A percentile compares a stretch with the other conserved stretches of the same genome.
Evolutionary conservation across 2,797 vertebrate genomes (phyloP).

Genomic region (Microctenopoma stevenorrisi): DNA sequence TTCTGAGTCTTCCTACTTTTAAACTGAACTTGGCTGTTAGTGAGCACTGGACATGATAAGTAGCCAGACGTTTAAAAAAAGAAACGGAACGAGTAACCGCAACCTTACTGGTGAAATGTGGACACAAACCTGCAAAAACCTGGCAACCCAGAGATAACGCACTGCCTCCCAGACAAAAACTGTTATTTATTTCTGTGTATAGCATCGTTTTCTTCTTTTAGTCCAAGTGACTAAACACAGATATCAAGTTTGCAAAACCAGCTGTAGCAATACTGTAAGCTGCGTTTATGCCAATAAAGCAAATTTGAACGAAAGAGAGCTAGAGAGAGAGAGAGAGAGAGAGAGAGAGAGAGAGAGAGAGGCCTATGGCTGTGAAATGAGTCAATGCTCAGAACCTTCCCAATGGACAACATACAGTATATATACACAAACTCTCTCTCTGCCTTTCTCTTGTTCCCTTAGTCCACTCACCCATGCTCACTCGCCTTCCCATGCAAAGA

Average conservation of each 20-base stretch:
- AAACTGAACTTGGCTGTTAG: background rate
- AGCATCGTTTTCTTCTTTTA: background rate
- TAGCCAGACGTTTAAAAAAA: background rate
- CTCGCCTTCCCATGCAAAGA: conserved; percentile 71
- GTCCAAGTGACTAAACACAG: background rate
- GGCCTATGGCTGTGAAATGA: conserved; percentile 61
- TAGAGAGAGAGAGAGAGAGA: no score
- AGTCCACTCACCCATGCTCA: conserved; percentile 66
- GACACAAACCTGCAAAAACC: conserved; percentile 9
- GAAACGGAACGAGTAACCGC: background rate
- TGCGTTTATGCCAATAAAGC: conserved; percentile 30
- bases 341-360: conserved; percentile 18
- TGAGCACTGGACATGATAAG: background rate
- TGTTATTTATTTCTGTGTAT: background rate
- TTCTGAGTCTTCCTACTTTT: background rate
- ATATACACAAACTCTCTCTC: conserved; percentile 10
- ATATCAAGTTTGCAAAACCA: background rate
- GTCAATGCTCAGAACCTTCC: conserved; percentile 51
- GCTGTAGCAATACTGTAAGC: background rate
- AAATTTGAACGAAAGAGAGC: conserved; percentile 2
- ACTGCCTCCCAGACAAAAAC: conserved; percentile 17
- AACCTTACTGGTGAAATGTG: background rate
- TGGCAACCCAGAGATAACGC: conserved; percentile 20
- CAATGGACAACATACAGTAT: conserved; percentile 60
- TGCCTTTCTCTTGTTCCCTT: conserved; percentile 46